phyloP scores from a whole-genome alignment of 2,888 invertebrate species.

The Apodemia zela region DNA sequence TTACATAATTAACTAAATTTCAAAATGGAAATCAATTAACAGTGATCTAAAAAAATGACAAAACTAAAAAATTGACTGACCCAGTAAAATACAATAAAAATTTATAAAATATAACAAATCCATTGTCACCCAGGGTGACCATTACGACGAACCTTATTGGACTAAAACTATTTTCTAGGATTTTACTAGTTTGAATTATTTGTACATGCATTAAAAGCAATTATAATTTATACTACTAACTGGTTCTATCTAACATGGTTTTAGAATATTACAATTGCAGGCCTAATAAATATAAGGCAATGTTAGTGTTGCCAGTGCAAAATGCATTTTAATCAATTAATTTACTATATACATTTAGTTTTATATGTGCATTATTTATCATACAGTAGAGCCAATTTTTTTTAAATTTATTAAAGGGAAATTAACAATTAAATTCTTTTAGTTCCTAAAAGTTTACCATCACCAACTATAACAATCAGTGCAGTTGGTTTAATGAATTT shows the following conservation, averaged over 20 bases:
- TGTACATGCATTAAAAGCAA: constrained; percentile 73
- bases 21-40: constrained; percentile 48
- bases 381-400: neutral
- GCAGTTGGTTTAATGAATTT: no score
- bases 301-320: constrained; percentile 27
- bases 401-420: no score
- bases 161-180: constrained; percentile 57
- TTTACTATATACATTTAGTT: constrained; percentile 12
- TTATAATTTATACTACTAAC: constrained; percentile 59
- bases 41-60: constrained; percentile 56
- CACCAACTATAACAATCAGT: no score
- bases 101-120: constrained; percentile 66
- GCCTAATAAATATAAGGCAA: constrained; percentile 21
- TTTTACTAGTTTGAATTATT: constrained; percentile 67
- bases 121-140: constrained; percentile 52
- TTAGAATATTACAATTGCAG: constrained; percentile 50
- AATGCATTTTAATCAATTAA: constrained; percentile 14
- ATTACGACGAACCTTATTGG: constrained; percentile 40
- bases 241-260: constrained; percentile 59
- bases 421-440: no score
- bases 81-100: constrained; percentile 70
- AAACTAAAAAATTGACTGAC: constrained; percentile 61
- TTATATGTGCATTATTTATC: constrained; percentile 6
- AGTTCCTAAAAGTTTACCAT: no score
- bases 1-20: constrained; percentile 33